Evolutionary conservation across 2,797 vertebrate genomes (phyloP), one percentile per base, ranked within the genome.

Genomic region (Yasuhikotakia modesta): DNA sequence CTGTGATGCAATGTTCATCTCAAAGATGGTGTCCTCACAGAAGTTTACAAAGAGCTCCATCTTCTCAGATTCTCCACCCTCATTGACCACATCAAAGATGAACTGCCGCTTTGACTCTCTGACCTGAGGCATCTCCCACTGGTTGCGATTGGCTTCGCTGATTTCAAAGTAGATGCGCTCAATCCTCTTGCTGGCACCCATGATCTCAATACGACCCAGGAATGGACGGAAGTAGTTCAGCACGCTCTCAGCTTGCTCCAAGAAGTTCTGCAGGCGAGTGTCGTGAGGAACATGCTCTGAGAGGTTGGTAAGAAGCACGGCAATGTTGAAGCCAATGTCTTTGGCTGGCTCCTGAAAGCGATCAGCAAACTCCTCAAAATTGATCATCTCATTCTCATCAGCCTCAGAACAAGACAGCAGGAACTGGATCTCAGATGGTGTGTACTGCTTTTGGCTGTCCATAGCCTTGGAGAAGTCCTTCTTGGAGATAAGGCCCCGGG

Each of bases 91-190:
- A 30, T 99, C 97, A 19, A 99, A 99, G 89, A 99, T 99, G 92
- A 99, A 99, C 91, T 99, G 97, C 0, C 97, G 90, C 69, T 99
- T 99, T 78, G 97, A 99, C 86, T 99, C 97, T 83, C 97, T 89
- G 39, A 99, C 97, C 76, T 99, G 97, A 0, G 97, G 97, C 97
- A 99, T 99, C 86, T 99, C 97, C 97, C 97, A 99, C 84, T 99
- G 97, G 2, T 95, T 93, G 48, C 96, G 94, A 87, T 98, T 99
- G 69, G 94, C 95, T 84, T 97, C 97, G 0, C 96, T 97, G 92
- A 99, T 98, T 88, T 99, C 97, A 76, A 99, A 99, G 89, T 99
- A 99, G 82, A 99, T 96, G 0, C 96, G 92, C 73, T 99, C 97
- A 0, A 99, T 99, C 72, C 74, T 93, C 12, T 95, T 92, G n/a